Evolutionary conservation across 2,888 invertebrate genomes (phyloP).

Genomic region (Catocala fraxini): DNA sequence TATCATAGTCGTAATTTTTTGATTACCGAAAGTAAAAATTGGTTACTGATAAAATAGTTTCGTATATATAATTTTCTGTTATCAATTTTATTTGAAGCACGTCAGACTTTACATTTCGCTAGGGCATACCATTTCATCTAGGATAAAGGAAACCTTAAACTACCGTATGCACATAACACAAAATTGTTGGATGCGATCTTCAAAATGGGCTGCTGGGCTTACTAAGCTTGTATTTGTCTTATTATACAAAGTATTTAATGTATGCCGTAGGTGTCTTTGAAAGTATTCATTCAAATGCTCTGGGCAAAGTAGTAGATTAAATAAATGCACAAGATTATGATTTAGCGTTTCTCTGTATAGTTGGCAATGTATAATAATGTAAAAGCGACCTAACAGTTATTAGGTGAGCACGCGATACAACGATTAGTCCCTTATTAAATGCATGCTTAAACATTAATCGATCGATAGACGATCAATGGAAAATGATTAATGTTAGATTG

Average conservation of each 20-base stretch:
- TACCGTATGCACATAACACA: too few species aligned
- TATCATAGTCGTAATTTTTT: too few species aligned
- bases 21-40: too few species aligned
- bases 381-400: constrained; percentile 61
- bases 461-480: constrained; percentile 69
- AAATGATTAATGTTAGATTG: constrained; percentile 65
- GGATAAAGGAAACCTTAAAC: too few species aligned
- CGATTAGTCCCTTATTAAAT: constrained; percentile 77
- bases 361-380: constrained; percentile 53
- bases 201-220: too few species aligned
- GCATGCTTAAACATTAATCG: constrained; percentile 73
- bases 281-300: constrained; percentile 34
- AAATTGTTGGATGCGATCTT: too few species aligned
- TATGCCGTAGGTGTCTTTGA: constrained; percentile 21
- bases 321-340: constrained; percentile 39
- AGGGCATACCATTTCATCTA: too few species aligned
- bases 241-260: background rate
- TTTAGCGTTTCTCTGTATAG: constrained; percentile 37
- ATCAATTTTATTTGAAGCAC: too few species aligned
- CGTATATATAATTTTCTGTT: too few species aligned
- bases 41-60: too few species aligned
- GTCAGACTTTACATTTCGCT: too few species aligned
- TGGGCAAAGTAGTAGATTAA: constrained; percentile 33
- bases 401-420: constrained; percentile 69
- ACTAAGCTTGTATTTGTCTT: background rate